Evolutionary conservation across 2,888 invertebrate genomes (phyloP).

Genomic region (Thecophora atra): DNA sequence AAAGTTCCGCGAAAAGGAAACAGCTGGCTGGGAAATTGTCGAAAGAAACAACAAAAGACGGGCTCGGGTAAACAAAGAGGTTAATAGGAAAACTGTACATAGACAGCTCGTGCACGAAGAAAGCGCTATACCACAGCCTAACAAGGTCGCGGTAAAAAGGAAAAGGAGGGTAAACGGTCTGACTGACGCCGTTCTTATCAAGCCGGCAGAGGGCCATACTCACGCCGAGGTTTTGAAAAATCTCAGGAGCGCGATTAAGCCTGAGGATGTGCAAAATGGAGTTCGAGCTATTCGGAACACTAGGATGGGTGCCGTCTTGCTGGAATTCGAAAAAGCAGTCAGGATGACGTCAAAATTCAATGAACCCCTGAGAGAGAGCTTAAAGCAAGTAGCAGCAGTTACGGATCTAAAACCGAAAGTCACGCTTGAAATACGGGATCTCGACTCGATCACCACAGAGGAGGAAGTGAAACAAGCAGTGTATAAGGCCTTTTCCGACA

Average conservation of each 20-base stretch:
- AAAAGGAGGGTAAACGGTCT: no score
- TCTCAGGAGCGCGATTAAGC: background rate
- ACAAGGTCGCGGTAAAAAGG: no score
- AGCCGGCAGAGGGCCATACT: background rate
- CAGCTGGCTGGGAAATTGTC: no score
- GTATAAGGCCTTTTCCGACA: background rate
- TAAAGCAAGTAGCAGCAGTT: background rate
- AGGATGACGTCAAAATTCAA: background rate
- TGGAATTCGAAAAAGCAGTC: background rate
- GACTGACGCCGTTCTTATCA: conserved; percentile 11
- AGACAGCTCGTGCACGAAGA: no score
- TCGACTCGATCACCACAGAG: conserved; percentile 4
- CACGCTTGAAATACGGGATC: conserved; percentile 4
- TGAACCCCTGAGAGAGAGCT: background rate
- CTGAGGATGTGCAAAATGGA: background rate
- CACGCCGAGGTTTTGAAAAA: background rate
- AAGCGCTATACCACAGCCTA: no score
- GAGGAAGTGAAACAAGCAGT: conserved; percentile 8
- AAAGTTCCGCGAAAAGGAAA: no score
- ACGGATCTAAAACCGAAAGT: background rate
- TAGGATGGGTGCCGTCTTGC: background rate
- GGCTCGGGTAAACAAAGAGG: no score
- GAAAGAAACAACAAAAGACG: background rate
- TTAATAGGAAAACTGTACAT: no score
- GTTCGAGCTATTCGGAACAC: background rate